Evolutionary conservation across 2,113 vertebrate species (phyloP), one percentile per base, ranked within the genome.

Genomic region (Pantherophis guttatus): DNA sequence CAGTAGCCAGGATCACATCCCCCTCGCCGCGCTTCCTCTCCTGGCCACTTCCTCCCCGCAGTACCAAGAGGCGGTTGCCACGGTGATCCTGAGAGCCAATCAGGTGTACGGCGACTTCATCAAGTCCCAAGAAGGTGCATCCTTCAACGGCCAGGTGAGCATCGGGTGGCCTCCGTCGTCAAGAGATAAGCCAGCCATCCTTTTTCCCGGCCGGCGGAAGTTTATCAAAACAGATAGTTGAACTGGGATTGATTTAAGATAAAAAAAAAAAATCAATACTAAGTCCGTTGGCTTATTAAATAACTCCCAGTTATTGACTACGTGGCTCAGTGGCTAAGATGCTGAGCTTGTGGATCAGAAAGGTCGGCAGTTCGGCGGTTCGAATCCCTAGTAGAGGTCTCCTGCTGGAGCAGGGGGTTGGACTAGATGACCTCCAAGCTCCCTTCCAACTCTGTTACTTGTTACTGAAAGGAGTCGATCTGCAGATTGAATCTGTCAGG

Each of bases 1-100:
- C 95, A 99, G 98, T 98, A 99, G 99, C 93, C 99, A 99, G 98
- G 99, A 99, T 95, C 99, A 99, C 98, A 99, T 99, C 94, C 99
- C 99, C 0, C 98, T 99, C 21, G 99, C 99, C 0, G 99, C 99
- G 0, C 98, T 99, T 91, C 99, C 99, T 26, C 98, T 99, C 29
- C 92, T 99, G 95, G 99, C 99, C 10, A 99, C 99, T 0, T 99
- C 99, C 0, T 98, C 99, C 0, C 99, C 99, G 0, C 99, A 99
- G 97, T 99, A 99, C 97, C 99, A 99, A 91, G 99, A 99, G 93
- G 99, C 99, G 0, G 98, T 99, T 23, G 98, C 99, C 23, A 97
- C 98, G 0, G 99, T 99, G 95, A 99, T 99, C 88, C 91, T 98
- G 93, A 97, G 99, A 94, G 99, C 99, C 97, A 99, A 99, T 97